Base-by-base conservation (phyloP, 2,888 invertebrate genomes). In the Cinara cedri region DNA sequence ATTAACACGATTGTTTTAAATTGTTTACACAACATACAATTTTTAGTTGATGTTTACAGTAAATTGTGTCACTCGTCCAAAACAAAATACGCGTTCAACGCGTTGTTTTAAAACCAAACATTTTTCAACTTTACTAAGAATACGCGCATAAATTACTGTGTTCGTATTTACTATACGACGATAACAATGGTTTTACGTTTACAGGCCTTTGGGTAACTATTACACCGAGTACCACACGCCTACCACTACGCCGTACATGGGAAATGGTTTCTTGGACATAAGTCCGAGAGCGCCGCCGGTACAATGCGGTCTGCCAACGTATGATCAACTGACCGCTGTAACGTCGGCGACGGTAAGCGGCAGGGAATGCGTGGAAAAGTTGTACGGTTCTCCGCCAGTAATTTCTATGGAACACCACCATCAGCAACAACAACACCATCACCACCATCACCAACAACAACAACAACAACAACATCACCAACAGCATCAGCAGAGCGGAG, bases 251-350 rank as follows among this genome's bases (percentile, higher is more conserved):
- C 88, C 89, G 1, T 92, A 92, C 84, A 90, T 92, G 81, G 91
- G 93, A 62, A 95, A 95, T 84, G 95, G 95, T 6, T 95, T 95
- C 86, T 88, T 95, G 81, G 93, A 93, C 84, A 91, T 92, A 82
- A 89, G 91, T 0, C 88, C 91, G 13, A 89, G 91, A 24, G 88
- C 89, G 9, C 87, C 89, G 0, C 87, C 89, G 72, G 68, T 78
- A 13, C 78, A 78, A 34, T 78, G 88, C 83, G 87, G 88, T 21
- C 87, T 90, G 14, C 89, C 90, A 1, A 88, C 91, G 1, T 92
- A 92, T 85, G 88, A 88, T 60, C 80, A 65, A 60, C 21, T 72
- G 66, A 54, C 70, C 26, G 16, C 71, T 1, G 63, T 72, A 42
- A 21, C 71, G 13, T 21, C 63, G n/a, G 54, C 54, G 14, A 26